Conservation (phyloP, 2,888 invertebrate species). For the Nebria brevicollis region DNA sequence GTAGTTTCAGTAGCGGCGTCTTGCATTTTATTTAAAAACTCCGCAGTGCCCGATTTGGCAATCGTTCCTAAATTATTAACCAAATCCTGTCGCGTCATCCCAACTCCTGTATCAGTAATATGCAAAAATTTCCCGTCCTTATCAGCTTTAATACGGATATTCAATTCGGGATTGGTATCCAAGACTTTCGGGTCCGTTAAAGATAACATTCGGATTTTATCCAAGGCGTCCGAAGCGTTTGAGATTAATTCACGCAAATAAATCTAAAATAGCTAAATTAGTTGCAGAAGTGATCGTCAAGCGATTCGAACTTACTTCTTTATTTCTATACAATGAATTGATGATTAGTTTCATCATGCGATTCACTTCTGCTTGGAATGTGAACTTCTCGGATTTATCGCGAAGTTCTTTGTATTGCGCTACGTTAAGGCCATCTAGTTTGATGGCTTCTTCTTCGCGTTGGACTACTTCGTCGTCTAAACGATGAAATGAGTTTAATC, state of each 20-base stretch:
- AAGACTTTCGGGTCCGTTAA: slow-evolving; percentile 87
- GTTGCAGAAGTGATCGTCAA: too few relatives aligned
- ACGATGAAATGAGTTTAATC: slow-evolving; percentile 15
- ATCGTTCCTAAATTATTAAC: slow-evolving; percentile 97
- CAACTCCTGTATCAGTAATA: slow-evolving; percentile 96
- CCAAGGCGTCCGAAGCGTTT: slow-evolving; percentile 98
- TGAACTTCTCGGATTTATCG: slow-evolving; percentile 87
- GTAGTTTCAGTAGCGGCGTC: slow-evolving; percentile 68
- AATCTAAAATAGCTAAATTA: slow-evolving; percentile 68
- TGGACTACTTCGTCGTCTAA: slow-evolving; percentile 88
- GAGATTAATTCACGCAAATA: slow-evolving; percentile 98
- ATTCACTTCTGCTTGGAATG: slow-evolving; percentile 98
- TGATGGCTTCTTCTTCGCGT: slow-evolving; percentile 96
- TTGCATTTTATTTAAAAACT: slow-evolving; percentile 93
- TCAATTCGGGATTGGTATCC: slow-evolving; percentile 81
- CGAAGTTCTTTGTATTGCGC: slow-evolving; percentile 92
- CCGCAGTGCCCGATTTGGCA: slow-evolving; percentile 97
- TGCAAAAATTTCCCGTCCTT: slow-evolving; percentile 91
- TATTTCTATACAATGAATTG: slow-evolving; percentile 98
- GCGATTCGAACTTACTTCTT: slow-evolving; percentile 74
- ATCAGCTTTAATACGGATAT: slow-evolving; percentile 92
- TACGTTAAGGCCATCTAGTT: slow-evolving; percentile 93
- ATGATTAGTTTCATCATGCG: slow-evolving; percentile 99
- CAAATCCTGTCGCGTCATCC: slow-evolving; percentile 95
- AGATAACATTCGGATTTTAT: slow-evolving; percentile 95